Percentiles rank a stretch among this genome's conserved stretches.
These are phyloP conservation scores for Myopa testacea DNA, from an alignment of 2,888 invertebrate genomes.

Conservation along the genomic window DNA sequence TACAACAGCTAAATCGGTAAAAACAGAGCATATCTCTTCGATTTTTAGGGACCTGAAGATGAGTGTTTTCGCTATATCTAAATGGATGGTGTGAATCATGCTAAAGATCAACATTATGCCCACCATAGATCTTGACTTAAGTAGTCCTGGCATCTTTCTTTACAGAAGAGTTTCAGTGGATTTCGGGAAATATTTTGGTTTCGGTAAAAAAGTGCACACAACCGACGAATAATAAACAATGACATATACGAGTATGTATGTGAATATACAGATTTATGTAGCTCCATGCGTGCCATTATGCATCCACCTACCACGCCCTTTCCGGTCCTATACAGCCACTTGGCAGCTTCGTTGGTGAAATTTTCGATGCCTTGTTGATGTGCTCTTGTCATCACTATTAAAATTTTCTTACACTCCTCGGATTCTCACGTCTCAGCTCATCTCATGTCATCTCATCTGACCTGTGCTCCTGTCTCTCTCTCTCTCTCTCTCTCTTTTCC, in stretches of 20 bases:
- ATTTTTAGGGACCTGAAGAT: too few species aligned
- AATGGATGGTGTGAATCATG: too few species aligned
- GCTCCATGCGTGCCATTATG: conserved; percentile 11
- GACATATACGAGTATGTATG: not conserved
- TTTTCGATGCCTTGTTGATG: conserved; percentile 31
- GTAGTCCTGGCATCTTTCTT: too few species aligned
- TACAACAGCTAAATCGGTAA: too few species aligned
- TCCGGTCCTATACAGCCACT: not conserved
- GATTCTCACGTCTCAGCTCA: conserved; percentile 1
- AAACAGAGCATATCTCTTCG: too few species aligned
- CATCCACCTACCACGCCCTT: not conserved
- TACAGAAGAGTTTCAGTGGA: too few species aligned
- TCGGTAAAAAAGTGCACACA: too few species aligned
- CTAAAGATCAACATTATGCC: too few species aligned
- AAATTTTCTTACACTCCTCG: conserved; percentile 31
- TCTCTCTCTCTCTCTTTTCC: not conserved
- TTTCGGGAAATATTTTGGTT: too few species aligned
- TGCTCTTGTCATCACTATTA: conserved; percentile 34
- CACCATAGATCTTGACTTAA: too few species aligned
- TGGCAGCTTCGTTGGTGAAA: not conserved
- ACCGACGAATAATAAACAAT: too few species aligned
- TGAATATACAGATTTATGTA: not conserved
- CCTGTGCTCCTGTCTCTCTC: not conserved
- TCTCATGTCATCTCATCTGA: not conserved
- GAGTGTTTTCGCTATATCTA: too few species aligned